Conservation (phyloP, 2,888 invertebrate genomes). For the Mycalesis mineus region DNA sequence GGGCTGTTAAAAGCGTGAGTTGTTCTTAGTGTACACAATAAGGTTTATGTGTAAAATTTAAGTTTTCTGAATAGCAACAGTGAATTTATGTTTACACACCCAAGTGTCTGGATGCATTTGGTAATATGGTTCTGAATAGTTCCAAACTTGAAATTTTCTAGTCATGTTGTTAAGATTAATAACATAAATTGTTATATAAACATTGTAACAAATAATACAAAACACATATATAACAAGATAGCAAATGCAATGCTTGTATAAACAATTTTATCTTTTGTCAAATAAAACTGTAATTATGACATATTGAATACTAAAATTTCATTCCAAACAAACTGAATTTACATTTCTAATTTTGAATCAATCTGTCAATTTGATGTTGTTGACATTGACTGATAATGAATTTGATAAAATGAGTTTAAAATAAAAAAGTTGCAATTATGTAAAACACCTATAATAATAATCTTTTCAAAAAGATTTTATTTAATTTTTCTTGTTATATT, state of each 20-base stretch:
- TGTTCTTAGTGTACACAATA: no score
- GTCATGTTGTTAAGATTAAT: constrained; percentile 60
- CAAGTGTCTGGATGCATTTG: constrained; percentile 74
- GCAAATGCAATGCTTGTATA: constrained; percentile 50
- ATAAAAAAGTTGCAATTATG: neutral
- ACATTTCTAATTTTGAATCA: constrained; percentile 56
- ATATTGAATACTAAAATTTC: constrained; percentile 60
- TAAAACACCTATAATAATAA: no score
- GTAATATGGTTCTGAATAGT: constrained; percentile 73
- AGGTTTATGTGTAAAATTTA: no score
- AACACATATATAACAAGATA: constrained; percentile 46
- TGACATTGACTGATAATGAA: neutral
- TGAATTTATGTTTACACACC: constrained; percentile 41
- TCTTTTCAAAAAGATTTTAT: no score
- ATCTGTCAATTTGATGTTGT: constrained; percentile 28
- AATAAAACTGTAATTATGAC: constrained; percentile 57
- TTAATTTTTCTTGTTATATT: no score
- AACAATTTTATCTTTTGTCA: constrained; percentile 63
- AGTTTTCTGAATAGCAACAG: no score
- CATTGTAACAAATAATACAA: constrained; percentile 54
- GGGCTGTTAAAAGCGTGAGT: no score
- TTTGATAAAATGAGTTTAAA: neutral
- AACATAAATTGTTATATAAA: constrained; percentile 46
- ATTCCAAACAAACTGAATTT: constrained; percentile 41
- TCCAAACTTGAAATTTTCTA: constrained; percentile 77